A percentile compares a stretch with the other conserved stretches of the same genome.
phyloP scores from a whole-genome alignment of 2,797 vertebrate species.

The Acanthis flammea region DNA sequence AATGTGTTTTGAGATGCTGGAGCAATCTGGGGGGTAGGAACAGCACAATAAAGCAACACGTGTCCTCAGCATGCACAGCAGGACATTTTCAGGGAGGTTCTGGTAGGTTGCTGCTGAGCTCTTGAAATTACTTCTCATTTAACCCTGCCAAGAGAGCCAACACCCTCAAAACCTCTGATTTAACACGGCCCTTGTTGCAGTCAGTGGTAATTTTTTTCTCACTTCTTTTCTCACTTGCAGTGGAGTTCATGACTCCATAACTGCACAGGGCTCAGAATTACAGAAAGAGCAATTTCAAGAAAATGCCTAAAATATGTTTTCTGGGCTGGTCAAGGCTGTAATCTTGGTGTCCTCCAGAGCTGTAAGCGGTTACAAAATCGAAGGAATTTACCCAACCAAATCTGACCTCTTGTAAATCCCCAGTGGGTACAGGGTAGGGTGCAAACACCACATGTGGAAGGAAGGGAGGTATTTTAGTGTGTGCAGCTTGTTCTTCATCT shows the following conservation, averaged over 20 bases:
- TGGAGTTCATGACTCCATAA: slow-evolving; percentile 1
- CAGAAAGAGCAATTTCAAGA: slow-evolving; percentile 15
- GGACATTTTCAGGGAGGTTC: neutral
- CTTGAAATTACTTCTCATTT: neutral
- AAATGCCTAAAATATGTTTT: slow-evolving; percentile 18
- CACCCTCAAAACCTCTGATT: slow-evolving; percentile 3
- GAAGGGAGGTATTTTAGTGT: neutral
- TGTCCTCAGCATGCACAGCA: neutral
- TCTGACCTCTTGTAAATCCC: neutral
- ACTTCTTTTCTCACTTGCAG: neutral
- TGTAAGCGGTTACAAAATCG: neutral
- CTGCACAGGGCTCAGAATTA: neutral
- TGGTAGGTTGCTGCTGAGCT: neutral
- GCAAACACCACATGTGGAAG: slow-evolving; percentile 1
- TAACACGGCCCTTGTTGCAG: neutral
- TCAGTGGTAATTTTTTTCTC: neutral
- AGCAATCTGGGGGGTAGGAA: neutral
- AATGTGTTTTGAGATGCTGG: neutral
- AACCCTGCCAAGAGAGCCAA: neutral
- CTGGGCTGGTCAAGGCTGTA: neutral
- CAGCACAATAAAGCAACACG: neutral
- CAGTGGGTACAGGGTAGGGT: neutral
- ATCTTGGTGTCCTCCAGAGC: slow-evolving; percentile 32
- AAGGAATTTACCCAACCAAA: slow-evolving; percentile 3
- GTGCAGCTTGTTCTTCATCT: neutral